Evolutionary conservation across 2,888 invertebrate species (phyloP).

Genomic region (Phalera bucephala): DNA sequence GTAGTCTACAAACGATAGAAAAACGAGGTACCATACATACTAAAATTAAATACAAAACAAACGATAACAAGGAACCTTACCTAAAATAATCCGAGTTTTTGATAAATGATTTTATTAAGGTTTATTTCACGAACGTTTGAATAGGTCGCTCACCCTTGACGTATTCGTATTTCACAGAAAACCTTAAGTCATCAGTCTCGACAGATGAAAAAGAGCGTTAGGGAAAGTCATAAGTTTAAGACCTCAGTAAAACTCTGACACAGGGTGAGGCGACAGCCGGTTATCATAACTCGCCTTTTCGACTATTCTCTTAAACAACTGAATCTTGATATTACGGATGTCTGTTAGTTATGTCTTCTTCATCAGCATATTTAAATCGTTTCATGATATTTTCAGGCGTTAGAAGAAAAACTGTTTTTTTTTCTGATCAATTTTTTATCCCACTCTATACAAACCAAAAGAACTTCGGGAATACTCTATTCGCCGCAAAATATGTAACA

Average conservation of each 20-base stretch:
- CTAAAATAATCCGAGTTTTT: neutral
- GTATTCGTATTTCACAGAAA: neutral
- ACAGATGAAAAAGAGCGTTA: neutral
- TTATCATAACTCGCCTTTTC: neutral
- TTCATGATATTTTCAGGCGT: too few relatives aligned
- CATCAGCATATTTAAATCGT: too few relatives aligned
- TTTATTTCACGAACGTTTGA: neutral
- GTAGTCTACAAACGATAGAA: too few relatives aligned
- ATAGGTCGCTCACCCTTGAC: neutral
- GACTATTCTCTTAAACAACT: neutral
- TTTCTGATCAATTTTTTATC: too few relatives aligned
- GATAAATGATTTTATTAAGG: neutral
- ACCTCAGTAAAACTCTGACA: neutral
- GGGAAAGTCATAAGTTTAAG: conserved; percentile 1
- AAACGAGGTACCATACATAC: too few relatives aligned
- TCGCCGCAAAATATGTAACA: too few relatives aligned
- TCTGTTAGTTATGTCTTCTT: conserved; percentile 1
- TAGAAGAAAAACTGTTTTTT: too few relatives aligned
- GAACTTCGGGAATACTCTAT: too few relatives aligned
- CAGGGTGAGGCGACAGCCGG: conserved; percentile 1
- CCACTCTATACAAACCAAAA: too few relatives aligned
- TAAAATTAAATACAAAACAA: too few relatives aligned
- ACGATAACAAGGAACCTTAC: neutral
- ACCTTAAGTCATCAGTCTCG: neutral
- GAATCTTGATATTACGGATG: neutral